A percentile compares a stretch with the other conserved stretches of the same genome.
Evolutionary conservation across 2,888 invertebrate genomes (phyloP).

Genomic region (Escarpia spicata): DNA sequence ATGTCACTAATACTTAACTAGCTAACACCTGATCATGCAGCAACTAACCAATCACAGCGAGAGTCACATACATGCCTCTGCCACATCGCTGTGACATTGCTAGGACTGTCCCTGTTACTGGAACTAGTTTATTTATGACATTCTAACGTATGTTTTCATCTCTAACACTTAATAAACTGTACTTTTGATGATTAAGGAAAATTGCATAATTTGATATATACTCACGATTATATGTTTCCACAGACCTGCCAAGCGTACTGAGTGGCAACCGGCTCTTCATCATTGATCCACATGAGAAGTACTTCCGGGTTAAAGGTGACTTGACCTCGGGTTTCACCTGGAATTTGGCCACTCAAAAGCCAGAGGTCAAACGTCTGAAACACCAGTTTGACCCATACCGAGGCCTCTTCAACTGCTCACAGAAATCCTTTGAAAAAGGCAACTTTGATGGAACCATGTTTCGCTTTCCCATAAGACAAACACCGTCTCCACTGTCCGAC

Average conservation of each 20-base stretch:
- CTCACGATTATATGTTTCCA: slow-evolving; percentile 17
- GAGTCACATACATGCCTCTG: too few species aligned
- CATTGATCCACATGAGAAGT: slow-evolving; percentile 54
- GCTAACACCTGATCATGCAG: too few species aligned
- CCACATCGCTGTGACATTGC: too few species aligned
- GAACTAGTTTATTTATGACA: too few species aligned
- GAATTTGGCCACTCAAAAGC: slow-evolving; percentile 34
- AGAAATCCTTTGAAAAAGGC: slow-evolving; percentile 39
- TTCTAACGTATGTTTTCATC: too few species aligned
- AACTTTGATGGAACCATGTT: slow-evolving; percentile 55
- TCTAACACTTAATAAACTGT: too few species aligned
- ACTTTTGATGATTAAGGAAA: not conserved
- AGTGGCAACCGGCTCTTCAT: slow-evolving; percentile 54
- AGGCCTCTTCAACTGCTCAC: slow-evolving; percentile 45
- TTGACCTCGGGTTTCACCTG: slow-evolving; percentile 44
- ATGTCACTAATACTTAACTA: too few species aligned
- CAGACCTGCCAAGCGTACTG: slow-evolving; percentile 55
- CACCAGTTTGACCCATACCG: slow-evolving; percentile 47
- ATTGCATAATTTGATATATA: not conserved
- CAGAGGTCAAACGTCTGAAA: slow-evolving; percentile 31
- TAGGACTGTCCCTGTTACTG: too few species aligned
- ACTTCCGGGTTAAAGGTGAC: slow-evolving; percentile 40
- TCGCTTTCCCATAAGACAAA: slow-evolving; percentile 56
- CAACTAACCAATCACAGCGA: too few species aligned
- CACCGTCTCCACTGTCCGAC: slow-evolving; percentile 48